Percentiles rank a stretch among this genome's conserved stretches.
Evolutionary conservation across 1,140 invertebrate genomes (phyloP).

Genomic region (Drosophila orosa): DNA sequence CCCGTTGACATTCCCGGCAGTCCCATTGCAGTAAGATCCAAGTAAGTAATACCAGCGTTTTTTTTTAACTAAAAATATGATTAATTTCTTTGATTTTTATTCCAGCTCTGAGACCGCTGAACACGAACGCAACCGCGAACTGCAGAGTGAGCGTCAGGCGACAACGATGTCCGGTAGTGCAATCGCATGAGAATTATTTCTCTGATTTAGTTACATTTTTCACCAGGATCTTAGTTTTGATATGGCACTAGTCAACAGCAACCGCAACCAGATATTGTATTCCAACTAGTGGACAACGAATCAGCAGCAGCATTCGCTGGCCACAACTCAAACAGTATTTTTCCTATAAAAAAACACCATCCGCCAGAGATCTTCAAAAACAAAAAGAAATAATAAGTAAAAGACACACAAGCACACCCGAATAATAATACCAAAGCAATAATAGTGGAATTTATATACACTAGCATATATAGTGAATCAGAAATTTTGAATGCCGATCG

Average conservation of each 20-base stretch:
- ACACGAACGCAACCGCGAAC: conserved; percentile 85
- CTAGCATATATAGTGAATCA: conserved; percentile 23
- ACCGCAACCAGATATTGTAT: conserved; percentile 42
- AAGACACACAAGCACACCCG: neutral
- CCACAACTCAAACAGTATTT: conserved; percentile 58
- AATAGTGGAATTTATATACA: conserved; percentile 61
- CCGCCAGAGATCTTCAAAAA: conserved; percentile 28
- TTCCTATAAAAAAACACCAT: conserved; percentile 40
- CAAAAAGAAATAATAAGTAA: conserved; percentile 15
- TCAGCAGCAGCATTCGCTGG: conserved; percentile 17
- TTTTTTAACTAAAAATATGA: too few relatives aligned
- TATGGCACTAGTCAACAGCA: conserved; percentile 33
- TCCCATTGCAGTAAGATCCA: conserved; percentile 86
- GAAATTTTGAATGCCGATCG: conserved; percentile 33
- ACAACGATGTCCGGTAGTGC: conserved; percentile 89
- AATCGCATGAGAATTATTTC: conserved; percentile 87
- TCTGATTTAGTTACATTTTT: conserved; percentile 84
- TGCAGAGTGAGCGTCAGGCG: conserved; percentile 85
- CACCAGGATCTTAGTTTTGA: conserved; percentile 83
- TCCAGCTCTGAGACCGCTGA: conserved; percentile 84
- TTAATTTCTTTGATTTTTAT: too few relatives aligned
- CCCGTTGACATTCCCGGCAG: conserved; percentile 85
- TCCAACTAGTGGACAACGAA: conserved; percentile 33
- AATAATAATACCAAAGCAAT: conserved; percentile 57
- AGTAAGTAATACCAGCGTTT: too few relatives aligned